Evolutionary conservation across 2,888 invertebrate species (phyloP), one percentile per base, ranked within the genome.

Genomic region (Caenorhabditis afra): DNA sequence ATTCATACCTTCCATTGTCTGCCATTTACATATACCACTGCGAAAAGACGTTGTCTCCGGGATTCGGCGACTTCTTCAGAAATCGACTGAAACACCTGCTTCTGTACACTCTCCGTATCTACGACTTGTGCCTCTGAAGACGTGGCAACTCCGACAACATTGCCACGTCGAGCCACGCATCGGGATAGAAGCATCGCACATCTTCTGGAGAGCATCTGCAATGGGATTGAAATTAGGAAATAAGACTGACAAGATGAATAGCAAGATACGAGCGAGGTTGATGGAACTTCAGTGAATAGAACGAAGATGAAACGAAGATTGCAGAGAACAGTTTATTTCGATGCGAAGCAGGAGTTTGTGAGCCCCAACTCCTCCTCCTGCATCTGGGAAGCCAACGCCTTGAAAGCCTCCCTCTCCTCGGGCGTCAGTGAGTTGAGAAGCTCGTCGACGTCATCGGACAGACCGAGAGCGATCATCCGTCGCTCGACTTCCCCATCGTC

Each of bases 1-100:
- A n/a, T n/a, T 1, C n/a, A 18, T 12, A 92, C 89, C 85, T 92
- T 92, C 78, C 90, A 89, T 85, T 92, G 92, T 59, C 89, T 77
- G 10, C 91, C 91, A 52, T 88, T 86, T 7, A 91, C 77, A 75
- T 91, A 89, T 2, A 92, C 88, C 3, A 92, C 91, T n/a, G 92
- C 91, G 87, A 92, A 92, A 49, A 92, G 84, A 39, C 91, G 86
- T 1, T 91, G 90, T n/a, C 87, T 59, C 20, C 88, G 84, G 8
- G 77, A 71, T 41, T 84, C 81, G 7, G 76, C 53, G 23, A 90
- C 70, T 55, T 84, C 81, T 10, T 67, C 71, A n/a, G 85, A 85
- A 50, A 90, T 86, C 29, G 81, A 77, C 1, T 79, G 57, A 47
- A 81, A 65, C 7, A 90, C 83, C 18, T 68, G 64, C 20, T 58